Evolutionary conservation across 2,113 vertebrate species (phyloP).

Genomic region (Aleadryas rufinucha): DNA sequence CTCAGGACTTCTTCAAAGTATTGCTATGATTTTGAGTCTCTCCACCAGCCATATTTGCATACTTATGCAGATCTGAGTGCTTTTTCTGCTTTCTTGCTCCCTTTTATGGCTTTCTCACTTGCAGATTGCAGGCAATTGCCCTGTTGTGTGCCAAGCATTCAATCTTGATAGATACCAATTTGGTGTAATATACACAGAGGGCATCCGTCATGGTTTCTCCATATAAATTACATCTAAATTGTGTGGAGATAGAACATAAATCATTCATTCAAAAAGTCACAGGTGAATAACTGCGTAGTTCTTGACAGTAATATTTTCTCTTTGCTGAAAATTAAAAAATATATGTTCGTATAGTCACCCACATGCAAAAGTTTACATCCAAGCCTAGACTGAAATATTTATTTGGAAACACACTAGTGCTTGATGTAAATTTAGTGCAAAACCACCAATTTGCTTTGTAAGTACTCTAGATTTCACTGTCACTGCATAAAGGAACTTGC

Average conservation of each 20-base stretch:
- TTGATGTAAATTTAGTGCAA: not conserved
- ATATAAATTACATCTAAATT: conserved; percentile 3
- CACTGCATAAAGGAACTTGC: not conserved
- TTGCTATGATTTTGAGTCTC: not conserved
- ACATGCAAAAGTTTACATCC: not conserved
- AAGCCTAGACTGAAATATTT: not conserved
- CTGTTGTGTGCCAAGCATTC: not conserved
- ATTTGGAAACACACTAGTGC: not conserved
- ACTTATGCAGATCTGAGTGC: not conserved
- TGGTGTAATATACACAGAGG: conserved; percentile 5
- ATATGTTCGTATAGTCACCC: not conserved
- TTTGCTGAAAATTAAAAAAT: not conserved
- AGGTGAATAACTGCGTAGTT: not conserved
- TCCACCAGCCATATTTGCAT: not conserved
- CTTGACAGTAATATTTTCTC: not conserved
- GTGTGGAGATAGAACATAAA: not conserved
- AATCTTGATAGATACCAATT: not conserved
- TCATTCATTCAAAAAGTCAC: not conserved
- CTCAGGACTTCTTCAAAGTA: not conserved
- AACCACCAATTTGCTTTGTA: not conserved
- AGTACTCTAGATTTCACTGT: not conserved
- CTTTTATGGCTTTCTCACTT: not conserved
- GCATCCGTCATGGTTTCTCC: not conserved
- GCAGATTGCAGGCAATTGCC: not conserved
- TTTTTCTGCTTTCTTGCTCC: not conserved